A percentile compares a stretch with the other conserved stretches of the same genome.
These are phyloP conservation scores for Lithodes maja DNA, from an alignment of 2,888 invertebrate species.

Conservation along the genomic window DNA sequence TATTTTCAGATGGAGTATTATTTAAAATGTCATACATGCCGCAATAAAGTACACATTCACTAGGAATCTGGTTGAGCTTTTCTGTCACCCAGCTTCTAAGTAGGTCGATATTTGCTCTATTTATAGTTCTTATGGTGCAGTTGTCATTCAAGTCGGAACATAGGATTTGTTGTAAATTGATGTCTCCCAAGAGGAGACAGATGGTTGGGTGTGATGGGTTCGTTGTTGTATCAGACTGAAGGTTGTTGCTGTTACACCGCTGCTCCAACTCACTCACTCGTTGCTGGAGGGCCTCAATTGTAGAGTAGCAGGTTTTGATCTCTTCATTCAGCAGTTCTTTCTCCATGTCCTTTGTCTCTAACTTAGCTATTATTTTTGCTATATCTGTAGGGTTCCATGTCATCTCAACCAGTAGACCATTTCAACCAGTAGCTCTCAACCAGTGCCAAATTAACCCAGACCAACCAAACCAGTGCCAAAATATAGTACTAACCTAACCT, in stretches of 20 bases:
- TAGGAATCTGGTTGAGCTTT: background rate
- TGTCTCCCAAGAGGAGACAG: background rate
- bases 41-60: background rate
- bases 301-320: background rate
- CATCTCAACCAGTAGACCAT: too few species aligned
- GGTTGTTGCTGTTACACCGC: background rate
- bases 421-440: too few species aligned
- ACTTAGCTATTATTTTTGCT: background rate
- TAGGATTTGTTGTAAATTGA: background rate
- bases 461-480: too few species aligned
- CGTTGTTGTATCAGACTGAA: background rate
- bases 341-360: background rate
- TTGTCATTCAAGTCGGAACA: background rate
- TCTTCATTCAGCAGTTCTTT: background rate
- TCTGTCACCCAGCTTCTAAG: background rate
- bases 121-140: background rate
- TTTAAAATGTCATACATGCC: background rate
- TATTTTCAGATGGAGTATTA: background rate
- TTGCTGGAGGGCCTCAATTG: background rate
- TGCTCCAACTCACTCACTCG: background rate
- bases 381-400: background rate
- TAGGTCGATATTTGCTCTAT: background rate
- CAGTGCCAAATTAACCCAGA: too few species aligned
- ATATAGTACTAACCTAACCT: too few species aligned
- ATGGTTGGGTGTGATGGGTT: background rate